Evolutionary conservation across 2,888 invertebrate species (phyloP).

Genomic region (Nomada goodeniana): DNA sequence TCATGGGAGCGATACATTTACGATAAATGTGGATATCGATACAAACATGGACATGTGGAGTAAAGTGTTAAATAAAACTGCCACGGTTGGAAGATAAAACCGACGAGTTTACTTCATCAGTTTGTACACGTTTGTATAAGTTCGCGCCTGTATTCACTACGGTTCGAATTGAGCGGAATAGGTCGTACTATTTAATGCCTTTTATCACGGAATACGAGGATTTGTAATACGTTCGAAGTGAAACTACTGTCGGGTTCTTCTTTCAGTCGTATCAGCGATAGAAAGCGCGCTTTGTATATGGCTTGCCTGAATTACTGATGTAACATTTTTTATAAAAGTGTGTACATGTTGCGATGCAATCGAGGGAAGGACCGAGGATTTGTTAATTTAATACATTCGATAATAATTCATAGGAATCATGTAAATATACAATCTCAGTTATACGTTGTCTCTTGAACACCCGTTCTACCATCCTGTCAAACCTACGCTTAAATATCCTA

Average conservation of each 20-base stretch:
- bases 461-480: conserved; percentile 6
- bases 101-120: conserved; percentile 12
- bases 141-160: too few species aligned
- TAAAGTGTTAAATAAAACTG: conserved; percentile 38
- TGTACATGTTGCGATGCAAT: conserved; percentile 33
- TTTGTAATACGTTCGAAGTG: not conserved
- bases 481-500: not conserved
- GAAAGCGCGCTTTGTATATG: conserved; percentile 71
- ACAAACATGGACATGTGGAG: conserved; percentile 39
- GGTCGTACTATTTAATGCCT: too few species aligned
- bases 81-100: conserved; percentile 59
- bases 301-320: conserved; percentile 64
- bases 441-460: not conserved
- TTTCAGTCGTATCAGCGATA: conserved; percentile 58
- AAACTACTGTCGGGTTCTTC: conserved; percentile 44
- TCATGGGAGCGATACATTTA: conserved; percentile 44
- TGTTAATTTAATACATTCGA: conserved; percentile 66
- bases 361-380: conserved; percentile 34
- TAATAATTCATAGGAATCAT: conserved; percentile 56
- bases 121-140: not conserved
- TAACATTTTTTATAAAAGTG: conserved; percentile 66
- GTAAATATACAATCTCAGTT: conserved; percentile 63
- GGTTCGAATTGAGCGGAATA: too few species aligned
- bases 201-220: not conserved
- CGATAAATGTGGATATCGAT: conserved; percentile 55